Percentiles rank a stretch among this genome's conserved stretches.
phyloP scores from a whole-genome alignment of 2,797 vertebrate genomes.

The Mastacembelus armatus region DNA sequence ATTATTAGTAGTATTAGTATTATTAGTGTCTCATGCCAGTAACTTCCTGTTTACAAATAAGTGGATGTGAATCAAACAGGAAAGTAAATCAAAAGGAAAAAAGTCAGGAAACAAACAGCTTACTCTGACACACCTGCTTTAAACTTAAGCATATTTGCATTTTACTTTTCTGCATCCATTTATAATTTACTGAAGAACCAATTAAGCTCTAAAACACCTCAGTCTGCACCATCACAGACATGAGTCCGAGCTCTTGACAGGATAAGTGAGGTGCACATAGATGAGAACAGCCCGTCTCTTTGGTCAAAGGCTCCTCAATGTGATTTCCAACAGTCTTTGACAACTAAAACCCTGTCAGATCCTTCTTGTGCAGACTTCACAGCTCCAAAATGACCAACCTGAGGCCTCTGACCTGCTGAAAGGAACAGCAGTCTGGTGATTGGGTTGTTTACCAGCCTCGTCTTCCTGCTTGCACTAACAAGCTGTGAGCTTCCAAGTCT shows the following conservation, averaged over 20 bases:
- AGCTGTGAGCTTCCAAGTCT: slow-evolving; percentile 31
- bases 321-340: slow-evolving; percentile 40
- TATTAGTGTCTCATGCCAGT: too few species aligned
- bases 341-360: slow-evolving; percentile 39
- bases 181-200: too few species aligned
- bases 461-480: slow-evolving; percentile 23
- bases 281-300: background rate
- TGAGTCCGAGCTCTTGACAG: slow-evolving; percentile 29
- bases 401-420: slow-evolving; percentile 22
- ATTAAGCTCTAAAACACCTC: slow-evolving; percentile 37
- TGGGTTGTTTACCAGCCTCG: slow-evolving; percentile 13
- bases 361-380: slow-evolving; percentile 27
- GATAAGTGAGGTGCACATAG: slow-evolving; percentile 36
- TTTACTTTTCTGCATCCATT: background rate
- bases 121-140: background rate
- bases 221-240: background rate
- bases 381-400: slow-evolving; percentile 18
- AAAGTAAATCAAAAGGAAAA: background rate
- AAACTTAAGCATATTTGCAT: background rate
- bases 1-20: too few species aligned
- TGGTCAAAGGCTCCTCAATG: background rate
- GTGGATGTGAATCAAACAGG: slow-evolving; percentile 7
- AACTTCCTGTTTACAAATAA: background rate
- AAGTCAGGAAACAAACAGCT: background rate
- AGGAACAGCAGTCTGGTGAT: slow-evolving; percentile 18